Evolutionary conservation across 2,797 vertebrate genomes (phyloP).

Genomic region (Sardinella longiceps): DNA sequence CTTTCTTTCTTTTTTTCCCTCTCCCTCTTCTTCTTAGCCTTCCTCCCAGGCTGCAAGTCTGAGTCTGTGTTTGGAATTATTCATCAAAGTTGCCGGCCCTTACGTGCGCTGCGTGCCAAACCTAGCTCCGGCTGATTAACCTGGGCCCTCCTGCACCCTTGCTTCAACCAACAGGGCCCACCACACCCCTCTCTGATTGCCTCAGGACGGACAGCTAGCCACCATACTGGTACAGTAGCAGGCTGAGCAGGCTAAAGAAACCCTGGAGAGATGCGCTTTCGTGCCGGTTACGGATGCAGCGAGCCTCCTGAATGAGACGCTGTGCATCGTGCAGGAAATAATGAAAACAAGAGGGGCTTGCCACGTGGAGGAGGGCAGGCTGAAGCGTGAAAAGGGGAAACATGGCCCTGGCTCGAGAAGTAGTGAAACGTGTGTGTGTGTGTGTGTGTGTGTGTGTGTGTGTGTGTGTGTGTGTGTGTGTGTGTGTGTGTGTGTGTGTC

Average conservation of each 20-base stretch:
- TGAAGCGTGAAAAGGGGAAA: conserved; percentile 19
- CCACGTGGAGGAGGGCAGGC: neutral
- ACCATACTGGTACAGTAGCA: neutral
- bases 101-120: conserved; percentile 46
- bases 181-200: neutral
- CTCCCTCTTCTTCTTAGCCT: neutral
- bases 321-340: conserved; percentile 3
- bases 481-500: neutral
- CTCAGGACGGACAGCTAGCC: neutral
- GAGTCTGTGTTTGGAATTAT: conserved; percentile 53
- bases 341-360: conserved; percentile 8
- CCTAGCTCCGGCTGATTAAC: conserved; percentile 36
- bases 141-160: neutral
- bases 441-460: neutral
- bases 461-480: conserved; percentile 5
- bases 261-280: conserved; percentile 10
- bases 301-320: neutral
- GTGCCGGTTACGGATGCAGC: neutral
- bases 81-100: conserved; percentile 49
- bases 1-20: neutral
- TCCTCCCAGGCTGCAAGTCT: neutral
- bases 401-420: neutral
- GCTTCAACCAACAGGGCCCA: neutral
- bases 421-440: conserved; percentile 2
- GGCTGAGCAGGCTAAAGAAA: neutral